Evolutionary conservation across 1,140 invertebrate genomes (phyloP), one percentile per base, ranked within the genome.

Genomic region (Papilio helenus): DNA sequence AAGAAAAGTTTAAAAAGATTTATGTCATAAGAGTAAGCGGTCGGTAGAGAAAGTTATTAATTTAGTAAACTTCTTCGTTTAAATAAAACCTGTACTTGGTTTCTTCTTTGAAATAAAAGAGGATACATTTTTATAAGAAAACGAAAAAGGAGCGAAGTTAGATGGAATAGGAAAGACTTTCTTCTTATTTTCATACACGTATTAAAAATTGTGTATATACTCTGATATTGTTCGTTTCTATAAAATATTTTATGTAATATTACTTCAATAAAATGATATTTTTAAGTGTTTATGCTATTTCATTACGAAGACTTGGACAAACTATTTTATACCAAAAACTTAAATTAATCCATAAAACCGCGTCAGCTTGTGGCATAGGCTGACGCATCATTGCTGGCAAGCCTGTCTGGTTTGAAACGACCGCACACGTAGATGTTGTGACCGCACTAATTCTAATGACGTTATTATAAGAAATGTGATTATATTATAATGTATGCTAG

Each of bases 381-480:
- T 16, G n/a, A 79, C 61, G 73, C 39, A 77, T 73, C 76, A 68
- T 61, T 8, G 26, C 77, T 82, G 79, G 80, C 78, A 81, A 84
- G 80, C 81, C 83, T 79, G 81, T 79, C 65, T 55, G 29, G 78
- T 29, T 55, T 80, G 81, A 81, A 39, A 81, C 81, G 92, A 92
- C 92, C 92, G 90, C 92, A 94, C 91, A 94, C 91, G 90, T 85
- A 81, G 91, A 78, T 29, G 83, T 83, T 83, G 81, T 83, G 80
- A 82, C 81, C 87, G 89, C 85, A 92, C 93, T 94, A 94, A 94
- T 93, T 94, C 92, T 94, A 94, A 94, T 93, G 90, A 93, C 85
- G 89, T 92, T 92, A 93, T 92, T 93, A 94, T 93, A 89, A 90
- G 88, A 89, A 90, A 94, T 91, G 88, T 92, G 88, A 94, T 93